Evolutionary conservation across 2,888 invertebrate species (phyloP), one percentile per base, ranked within the genome.

Genomic region (Omphaloscelis lunosa): DNA sequence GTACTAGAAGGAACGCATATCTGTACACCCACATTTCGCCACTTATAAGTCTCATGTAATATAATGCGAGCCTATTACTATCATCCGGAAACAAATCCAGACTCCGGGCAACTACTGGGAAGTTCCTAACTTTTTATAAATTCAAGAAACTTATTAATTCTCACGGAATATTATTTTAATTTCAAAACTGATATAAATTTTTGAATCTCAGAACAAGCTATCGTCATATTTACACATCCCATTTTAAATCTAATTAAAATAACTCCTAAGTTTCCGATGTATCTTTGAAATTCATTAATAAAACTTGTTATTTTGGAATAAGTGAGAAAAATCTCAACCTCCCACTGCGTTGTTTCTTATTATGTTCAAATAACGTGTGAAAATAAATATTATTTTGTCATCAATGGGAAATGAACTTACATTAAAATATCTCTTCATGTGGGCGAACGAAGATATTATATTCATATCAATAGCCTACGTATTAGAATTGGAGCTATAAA

Each of bases 301-400:
- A 51, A 51, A 67, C 77, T 48, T 41, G 56, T 77, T 76, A 65
- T 73, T 59, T 51, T 5, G 45, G n/a, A 41, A 58, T 51, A 61
- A 68, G 15, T 41, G 56, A 27, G 29, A 75, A 80, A 69, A 72
- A 41, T 67, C n/a, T 77, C 4, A 76, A 4, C 62, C 67, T 68
- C 82, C 71, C 59, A 72, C 73, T 58, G 69, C 12, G 65, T 62
- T 67, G 61, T 29, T 20, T 61, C 71, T 29, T 61, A 65, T 62
- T 66, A 58, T n/a, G 11, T 62, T 75, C 2, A 62, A 66, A 81
- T 71, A 72, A 71, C 34, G 79, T 86, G 80, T 80, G 72, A 75
- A 83, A 82, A 70, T 74, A 76, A 83, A 81, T 77, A 80, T 86
- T 56, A 73, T 68, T 62, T 29, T 65, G 65, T 77, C 59, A 68